These are phyloP conservation scores for Lasioglossum pauxillum DNA, from an alignment of 2,888 invertebrate genomes.

Conservation along the genomic window DNA sequence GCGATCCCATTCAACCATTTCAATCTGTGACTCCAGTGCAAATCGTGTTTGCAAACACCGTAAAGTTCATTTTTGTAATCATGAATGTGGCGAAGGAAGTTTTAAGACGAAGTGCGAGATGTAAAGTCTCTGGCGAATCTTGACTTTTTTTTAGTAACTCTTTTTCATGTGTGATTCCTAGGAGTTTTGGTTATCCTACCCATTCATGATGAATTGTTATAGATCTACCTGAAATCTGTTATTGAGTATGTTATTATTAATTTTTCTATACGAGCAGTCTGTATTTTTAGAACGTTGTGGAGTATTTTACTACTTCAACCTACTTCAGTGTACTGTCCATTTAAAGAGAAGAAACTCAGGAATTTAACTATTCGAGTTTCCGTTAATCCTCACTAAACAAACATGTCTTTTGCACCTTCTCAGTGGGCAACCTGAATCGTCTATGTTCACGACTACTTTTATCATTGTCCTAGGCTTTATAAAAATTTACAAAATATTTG, in stretches of 20 bases:
- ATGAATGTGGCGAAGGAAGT: neutral
- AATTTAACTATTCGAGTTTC: neutral
- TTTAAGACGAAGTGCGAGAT: neutral
- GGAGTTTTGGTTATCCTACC: no score
- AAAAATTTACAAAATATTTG: neutral
- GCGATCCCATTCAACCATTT: neutral
- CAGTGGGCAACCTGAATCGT: no score
- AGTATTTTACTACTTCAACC: neutral
- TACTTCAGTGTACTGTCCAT: neutral
- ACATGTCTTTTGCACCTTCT: no score
- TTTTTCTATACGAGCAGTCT: neutral
- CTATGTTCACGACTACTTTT: neutral
- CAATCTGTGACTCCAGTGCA: neutral
- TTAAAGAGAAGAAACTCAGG: neutral
- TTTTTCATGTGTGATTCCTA: no score
- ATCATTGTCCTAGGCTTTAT: neutral
- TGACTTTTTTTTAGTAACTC: neutral
- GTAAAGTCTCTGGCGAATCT: neutral
- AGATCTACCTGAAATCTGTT: neutral
- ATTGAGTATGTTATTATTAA: neutral
- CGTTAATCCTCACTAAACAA: no score
- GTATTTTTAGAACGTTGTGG: neutral
- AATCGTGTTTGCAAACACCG: neutral
- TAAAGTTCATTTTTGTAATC: neutral
- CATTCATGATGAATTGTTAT: no score